phyloP scores from a whole-genome alignment of 2,797 vertebrate genomes.

The Anguilla anguilla region DNA sequence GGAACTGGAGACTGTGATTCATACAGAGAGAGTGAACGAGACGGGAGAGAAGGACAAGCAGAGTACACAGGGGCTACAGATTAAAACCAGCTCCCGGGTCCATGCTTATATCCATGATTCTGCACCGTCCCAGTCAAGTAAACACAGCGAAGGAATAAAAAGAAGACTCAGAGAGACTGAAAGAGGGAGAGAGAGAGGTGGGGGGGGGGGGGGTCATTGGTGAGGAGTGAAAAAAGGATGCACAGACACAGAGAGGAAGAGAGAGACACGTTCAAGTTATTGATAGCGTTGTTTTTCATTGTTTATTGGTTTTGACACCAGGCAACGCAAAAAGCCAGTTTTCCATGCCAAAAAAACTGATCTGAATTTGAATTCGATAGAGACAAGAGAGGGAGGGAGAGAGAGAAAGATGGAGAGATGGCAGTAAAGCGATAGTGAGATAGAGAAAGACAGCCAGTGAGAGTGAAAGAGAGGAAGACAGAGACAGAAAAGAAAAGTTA shows the following conservation, averaged over 20 bases:
- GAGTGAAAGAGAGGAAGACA: not conserved
- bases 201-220: not conserved
- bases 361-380: not conserved
- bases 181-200: not conserved
- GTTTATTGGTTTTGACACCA: not conserved
- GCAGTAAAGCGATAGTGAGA: not conserved
- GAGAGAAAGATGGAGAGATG: not conserved
- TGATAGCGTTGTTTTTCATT: not conserved
- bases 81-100: too few relatives aligned
- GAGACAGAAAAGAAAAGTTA: not conserved
- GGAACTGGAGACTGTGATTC: not conserved
- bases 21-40: not conserved
- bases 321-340: not conserved
- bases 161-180: not conserved
- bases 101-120: too few relatives aligned
- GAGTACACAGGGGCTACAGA: not conserved
- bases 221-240: not conserved
- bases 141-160: too few relatives aligned
- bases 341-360: not conserved
- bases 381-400: not conserved
- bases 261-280: not conserved
- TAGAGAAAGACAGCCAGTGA: not conserved
- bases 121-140: too few relatives aligned
- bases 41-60: not conserved
- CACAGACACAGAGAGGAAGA: not conserved